Percentiles rank a stretch among this genome's conserved stretches.
phyloP scores from a whole-genome alignment of 2,113 vertebrate species.

The Aythya baeri region DNA sequence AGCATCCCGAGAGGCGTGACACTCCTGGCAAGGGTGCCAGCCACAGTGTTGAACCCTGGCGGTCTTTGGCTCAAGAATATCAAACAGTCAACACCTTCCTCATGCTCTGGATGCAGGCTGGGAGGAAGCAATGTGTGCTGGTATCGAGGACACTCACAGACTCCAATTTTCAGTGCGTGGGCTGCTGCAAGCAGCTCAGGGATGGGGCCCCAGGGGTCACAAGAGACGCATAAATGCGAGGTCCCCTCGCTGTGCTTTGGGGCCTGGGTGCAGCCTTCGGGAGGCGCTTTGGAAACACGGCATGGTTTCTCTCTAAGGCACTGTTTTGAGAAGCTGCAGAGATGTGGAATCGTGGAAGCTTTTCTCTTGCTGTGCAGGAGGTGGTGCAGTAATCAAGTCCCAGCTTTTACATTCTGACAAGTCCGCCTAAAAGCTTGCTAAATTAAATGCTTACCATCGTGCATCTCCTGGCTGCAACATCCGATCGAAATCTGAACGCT shows the following conservation, averaged over 20 bases:
- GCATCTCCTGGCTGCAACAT: neutral
- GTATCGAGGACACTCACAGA: neutral
- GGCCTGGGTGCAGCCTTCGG: neutral
- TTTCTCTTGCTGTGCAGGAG: neutral
- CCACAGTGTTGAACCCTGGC: neutral
- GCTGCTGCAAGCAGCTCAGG: neutral
- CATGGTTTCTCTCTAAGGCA: neutral
- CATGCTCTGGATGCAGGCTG: neutral
- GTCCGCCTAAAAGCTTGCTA: neutral
- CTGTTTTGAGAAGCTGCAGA: neutral
- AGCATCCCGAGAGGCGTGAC: accelerated
- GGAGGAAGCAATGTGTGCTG: neutral
- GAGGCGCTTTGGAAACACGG: neutral
- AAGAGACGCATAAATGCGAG: neutral
- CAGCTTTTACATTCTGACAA: neutral
- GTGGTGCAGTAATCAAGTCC: neutral
- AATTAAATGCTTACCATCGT: neutral
- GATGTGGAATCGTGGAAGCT: neutral
- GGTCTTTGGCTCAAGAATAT: neutral
- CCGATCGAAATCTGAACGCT: neutral
- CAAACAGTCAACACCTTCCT: accelerated
- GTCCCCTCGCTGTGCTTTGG: neutral
- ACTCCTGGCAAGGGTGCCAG: neutral
- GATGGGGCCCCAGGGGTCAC: neutral
- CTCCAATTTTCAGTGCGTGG: neutral